phyloP scores from a whole-genome alignment of 2,113 vertebrate species.

The Andinoacara biseriatus region DNA sequence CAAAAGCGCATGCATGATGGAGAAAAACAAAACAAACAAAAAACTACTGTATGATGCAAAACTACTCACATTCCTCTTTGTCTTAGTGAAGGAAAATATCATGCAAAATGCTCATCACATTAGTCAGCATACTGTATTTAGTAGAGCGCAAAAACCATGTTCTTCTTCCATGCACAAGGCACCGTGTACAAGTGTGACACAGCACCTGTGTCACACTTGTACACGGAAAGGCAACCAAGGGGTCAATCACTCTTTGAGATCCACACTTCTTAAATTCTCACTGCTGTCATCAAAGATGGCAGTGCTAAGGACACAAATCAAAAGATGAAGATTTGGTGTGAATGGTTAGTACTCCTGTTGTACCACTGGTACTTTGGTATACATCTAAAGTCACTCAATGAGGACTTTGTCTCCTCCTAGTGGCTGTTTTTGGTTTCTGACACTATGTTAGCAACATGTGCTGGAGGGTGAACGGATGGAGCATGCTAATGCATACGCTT shows the following conservation, averaged over 20 bases:
- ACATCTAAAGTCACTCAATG: not conserved
- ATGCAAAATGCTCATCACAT: too few relatives aligned
- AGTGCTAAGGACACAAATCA: not conserved
- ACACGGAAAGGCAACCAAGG: not conserved
- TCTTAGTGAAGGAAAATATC: too few relatives aligned
- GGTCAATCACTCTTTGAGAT: not conserved
- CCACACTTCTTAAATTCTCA: not conserved
- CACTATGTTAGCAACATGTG: not conserved
- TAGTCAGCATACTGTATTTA: too few relatives aligned
- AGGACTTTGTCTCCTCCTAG: conserved; percentile 42
- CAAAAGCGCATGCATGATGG: not conserved
- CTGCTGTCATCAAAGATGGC: not conserved
- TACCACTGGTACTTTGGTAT: not conserved
- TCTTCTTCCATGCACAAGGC: too few relatives aligned
- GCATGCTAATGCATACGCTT: not conserved
- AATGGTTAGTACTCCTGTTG: not conserved
- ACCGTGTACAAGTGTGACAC: too few relatives aligned
- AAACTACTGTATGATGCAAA: not conserved
- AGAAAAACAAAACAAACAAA: too few relatives aligned
- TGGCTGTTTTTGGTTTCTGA: conserved; percentile 12
- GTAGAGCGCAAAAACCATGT: too few relatives aligned
- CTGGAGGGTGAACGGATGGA: not conserved
- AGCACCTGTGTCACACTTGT: not conserved
- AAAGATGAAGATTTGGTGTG: not conserved
- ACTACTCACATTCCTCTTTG: not conserved